Conservation (phyloP, 2,888 invertebrate genomes). For the Pocota personata region DNA sequence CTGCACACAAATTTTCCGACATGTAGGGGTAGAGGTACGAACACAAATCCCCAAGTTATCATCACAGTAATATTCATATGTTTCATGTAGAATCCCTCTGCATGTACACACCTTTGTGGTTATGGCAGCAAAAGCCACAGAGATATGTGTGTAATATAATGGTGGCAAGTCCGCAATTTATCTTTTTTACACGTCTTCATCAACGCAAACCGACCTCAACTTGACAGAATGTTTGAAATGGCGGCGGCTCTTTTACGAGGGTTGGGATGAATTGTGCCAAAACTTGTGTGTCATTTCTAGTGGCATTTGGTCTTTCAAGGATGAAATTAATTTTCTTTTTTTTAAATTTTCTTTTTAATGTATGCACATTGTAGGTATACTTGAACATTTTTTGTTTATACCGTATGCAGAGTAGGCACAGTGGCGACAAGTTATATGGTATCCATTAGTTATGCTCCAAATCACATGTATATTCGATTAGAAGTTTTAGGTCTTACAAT, state of each 20-base stretch:
- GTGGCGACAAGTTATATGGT: too few species aligned
- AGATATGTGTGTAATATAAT: neutral
- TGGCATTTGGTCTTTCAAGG: conserved; percentile 8
- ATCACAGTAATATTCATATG: neutral
- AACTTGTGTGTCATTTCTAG: conserved; percentile 68
- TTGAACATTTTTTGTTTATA: too few species aligned
- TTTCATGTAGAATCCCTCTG: neutral
- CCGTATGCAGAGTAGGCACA: too few species aligned
- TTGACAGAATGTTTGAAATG: conserved; percentile 8
- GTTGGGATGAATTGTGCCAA: neutral
- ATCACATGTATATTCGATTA: too few species aligned
- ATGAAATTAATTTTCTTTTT: neutral
- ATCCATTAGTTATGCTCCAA: too few species aligned
- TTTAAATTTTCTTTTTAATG: neutral
- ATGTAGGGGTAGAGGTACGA: neutral
- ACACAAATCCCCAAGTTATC: neutral
- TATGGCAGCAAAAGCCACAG: neutral
- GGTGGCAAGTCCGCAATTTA: conserved; percentile 3
- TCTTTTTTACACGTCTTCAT: conserved; percentile 36
- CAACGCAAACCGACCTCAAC: conserved; percentile 2
- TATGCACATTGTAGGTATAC: too few species aligned
- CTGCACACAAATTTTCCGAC: neutral
- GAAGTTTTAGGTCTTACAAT: too few species aligned
- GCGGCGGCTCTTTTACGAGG: neutral
- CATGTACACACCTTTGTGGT: neutral